A percentile compares a stretch with the other conserved stretches of the same genome.
Conservation (phyloP, 2,888 invertebrate species). For the Unio pictorum region DNA sequence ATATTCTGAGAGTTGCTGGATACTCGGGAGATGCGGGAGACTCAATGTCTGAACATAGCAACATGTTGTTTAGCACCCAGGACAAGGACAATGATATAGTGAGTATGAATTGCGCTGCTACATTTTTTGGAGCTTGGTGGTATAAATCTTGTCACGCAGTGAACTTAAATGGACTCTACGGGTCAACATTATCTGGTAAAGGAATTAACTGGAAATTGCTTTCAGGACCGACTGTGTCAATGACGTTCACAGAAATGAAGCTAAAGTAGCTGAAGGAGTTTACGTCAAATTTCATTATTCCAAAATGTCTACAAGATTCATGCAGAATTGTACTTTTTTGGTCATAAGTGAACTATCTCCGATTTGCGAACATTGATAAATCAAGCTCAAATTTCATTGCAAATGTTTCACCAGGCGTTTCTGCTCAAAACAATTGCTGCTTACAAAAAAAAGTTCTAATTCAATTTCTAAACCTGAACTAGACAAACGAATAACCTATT, state of each 20-base stretch:
- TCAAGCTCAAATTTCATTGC: too few relatives aligned
- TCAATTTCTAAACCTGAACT: too few relatives aligned
- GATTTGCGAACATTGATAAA: too few relatives aligned
- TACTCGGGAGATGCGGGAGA: constrained; percentile 17
- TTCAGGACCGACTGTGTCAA: constrained; percentile 1
- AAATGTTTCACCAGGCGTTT: too few relatives aligned
- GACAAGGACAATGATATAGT: background rate
- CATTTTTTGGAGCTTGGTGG: constrained; percentile 23
- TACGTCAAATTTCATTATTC: too few relatives aligned
- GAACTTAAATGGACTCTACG: constrained; percentile 22
- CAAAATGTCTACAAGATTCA: too few relatives aligned
- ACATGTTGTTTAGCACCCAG: background rate
- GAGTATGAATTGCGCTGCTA: constrained; percentile 8
- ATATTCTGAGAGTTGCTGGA: constrained; percentile 5
- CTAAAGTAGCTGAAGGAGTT: background rate
- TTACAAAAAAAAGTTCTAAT: too few relatives aligned
- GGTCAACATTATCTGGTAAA: background rate
- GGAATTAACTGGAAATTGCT: constrained; percentile 17
- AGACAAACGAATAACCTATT: too few relatives aligned
- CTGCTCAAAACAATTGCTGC: too few relatives aligned
- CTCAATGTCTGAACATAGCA: constrained; percentile 2
- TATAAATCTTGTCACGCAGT: constrained; percentile 10
- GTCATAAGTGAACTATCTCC: too few relatives aligned
- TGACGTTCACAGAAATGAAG: constrained; percentile 6
- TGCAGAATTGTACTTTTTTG: too few relatives aligned